phyloP scores from a whole-genome alignment of 2,797 vertebrate genomes.

The Cuculus canorus region DNA sequence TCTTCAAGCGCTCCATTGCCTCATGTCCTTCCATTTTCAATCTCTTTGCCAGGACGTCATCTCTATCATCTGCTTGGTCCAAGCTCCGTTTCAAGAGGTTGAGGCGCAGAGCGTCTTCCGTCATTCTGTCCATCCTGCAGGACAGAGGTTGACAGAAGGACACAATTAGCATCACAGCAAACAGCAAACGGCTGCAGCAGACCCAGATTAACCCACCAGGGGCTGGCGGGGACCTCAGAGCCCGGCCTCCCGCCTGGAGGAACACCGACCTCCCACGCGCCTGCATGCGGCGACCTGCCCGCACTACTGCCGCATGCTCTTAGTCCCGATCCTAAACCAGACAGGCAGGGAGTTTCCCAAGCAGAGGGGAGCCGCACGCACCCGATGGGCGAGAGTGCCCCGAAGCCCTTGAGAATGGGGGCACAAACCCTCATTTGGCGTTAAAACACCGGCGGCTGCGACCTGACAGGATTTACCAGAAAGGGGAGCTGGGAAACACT shows the following conservation, averaged over 20 bases:
- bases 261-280: neutral
- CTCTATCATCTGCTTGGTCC: conserved; percentile 87
- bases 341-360: neutral
- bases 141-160: neutral
- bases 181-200: neutral
- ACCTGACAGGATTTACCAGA: neutral
- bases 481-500: neutral
- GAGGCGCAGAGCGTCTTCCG: conserved; percentile 91
- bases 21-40: conserved; percentile 96
- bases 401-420: neutral
- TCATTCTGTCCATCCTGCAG: conserved; percentile 92
- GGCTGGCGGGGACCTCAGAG: neutral
- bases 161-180: neutral
- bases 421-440: fast-evolving
- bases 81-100: conserved; percentile 91
- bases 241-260: neutral
- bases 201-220: fast-evolving
- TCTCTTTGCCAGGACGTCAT: conserved; percentile 90
- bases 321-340: neutral
- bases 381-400: neutral
- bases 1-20: conserved; percentile 96
- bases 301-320: neutral
- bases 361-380: neutral
- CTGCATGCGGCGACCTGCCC: neutral
- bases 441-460: neutral